Evolutionary conservation across 2,113 vertebrate species (phyloP).

Genomic region (Chascanopsetta lugubris): DNA sequence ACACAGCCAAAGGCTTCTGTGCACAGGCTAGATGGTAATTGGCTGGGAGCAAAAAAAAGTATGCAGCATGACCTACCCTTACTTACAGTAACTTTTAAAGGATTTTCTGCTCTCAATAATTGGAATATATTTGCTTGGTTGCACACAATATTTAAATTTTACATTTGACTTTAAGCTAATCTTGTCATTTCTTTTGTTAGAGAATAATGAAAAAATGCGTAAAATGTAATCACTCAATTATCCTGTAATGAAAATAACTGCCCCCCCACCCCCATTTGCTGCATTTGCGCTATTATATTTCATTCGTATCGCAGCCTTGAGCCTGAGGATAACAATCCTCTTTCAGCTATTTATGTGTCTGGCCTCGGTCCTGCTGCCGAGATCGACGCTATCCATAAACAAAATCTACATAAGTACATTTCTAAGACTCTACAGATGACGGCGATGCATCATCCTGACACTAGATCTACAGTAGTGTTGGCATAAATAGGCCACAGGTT

Average conservation of each 20-base stretch:
- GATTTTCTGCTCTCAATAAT: not conserved
- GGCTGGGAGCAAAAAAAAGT: not conserved
- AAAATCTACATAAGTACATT: constrained; percentile 33
- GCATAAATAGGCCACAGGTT: constrained; percentile 40
- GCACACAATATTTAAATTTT: not conserved
- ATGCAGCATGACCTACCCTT: not conserved
- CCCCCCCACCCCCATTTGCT: not conserved
- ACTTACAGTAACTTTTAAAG: not conserved
- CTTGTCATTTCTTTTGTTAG: not conserved
- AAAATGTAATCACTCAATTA: not conserved
- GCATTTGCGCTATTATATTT: not conserved
- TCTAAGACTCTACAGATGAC: constrained; percentile 30
- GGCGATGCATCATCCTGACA: constrained; percentile 43
- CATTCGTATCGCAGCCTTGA: not conserved
- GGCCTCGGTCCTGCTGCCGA: constrained; percentile 6
- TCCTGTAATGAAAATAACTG: constrained; percentile 7
- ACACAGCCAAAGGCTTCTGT: constrained; percentile 3
- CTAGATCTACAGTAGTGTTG: constrained; percentile 22
- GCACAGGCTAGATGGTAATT: not conserved
- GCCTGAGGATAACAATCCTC: not conserved
- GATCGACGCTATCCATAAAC: constrained; percentile 37
- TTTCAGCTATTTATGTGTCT: constrained; percentile 17
- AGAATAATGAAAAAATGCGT: not conserved
- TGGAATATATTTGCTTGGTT: not conserved
- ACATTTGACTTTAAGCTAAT: not conserved